Evolutionary conservation across 2,888 invertebrate genomes (phyloP), one percentile per base, ranked within the genome.

Genomic region (Steinernema carpocapsae): DNA sequence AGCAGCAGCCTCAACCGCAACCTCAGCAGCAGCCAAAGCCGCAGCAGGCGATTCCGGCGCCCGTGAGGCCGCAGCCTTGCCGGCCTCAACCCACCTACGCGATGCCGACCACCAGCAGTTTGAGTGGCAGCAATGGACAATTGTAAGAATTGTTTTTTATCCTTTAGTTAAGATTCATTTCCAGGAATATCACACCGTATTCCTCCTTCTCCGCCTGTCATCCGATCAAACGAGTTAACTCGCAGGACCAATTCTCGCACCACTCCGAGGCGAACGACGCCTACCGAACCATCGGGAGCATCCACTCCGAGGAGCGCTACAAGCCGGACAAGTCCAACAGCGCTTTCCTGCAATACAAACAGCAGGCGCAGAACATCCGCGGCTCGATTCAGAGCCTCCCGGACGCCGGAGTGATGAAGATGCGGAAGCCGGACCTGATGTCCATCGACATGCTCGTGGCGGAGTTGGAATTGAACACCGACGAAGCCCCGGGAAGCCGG

Each of bases 371-470:
- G 56, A 56, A 56, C 56, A 56, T 24, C 2, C 71, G 81, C 1
- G 83, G 82, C 37, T 81, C 80, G 10, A 79, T 82, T 29, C 81
- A 79, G 51, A 76, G 76, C 1, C 74, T 82, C 37, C 83, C 82
- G 12, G 82, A 82, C 64, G 79, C 83, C 24, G 56, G 56, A 22
- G n/a, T 56, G 2, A 56, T 56, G 56, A 56, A 56, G 17, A 56
- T 26, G 56, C 56, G 56, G 24, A 56, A 56, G 17, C 56, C 56
- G 7, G 56, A 56, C 26, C 56, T 76, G 0, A 75, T 82, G 72
- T 83, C 86, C 6, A 85, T 86, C 26, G 84, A 86, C 77, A 81
- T 82, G n/a, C 74, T 86, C 32, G 84, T 86, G 0, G 86, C 86
- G 0, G 86, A 86, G 71, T 70, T 86, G 70, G 86, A 86, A 52